Conservation (phyloP, 2,113 vertebrate species). For the Dunckerocampus dactyliophorus region DNA sequence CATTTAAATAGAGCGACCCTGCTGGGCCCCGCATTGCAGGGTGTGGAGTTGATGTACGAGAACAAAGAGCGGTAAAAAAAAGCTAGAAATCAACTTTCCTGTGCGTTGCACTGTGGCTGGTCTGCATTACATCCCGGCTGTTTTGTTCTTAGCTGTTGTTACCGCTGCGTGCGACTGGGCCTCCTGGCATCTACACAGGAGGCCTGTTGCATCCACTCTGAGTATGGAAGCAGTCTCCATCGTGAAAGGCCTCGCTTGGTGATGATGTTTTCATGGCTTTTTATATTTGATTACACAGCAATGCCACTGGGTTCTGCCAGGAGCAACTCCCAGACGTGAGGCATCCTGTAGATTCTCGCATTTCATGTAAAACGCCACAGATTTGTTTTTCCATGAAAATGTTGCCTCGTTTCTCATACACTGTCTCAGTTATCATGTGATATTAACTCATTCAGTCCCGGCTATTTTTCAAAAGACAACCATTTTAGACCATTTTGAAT, state of each 20-base stretch:
- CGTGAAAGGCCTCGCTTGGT: background rate
- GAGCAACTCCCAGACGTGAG: too few species aligned
- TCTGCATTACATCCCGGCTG: conserved; percentile 31
- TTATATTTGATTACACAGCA: background rate
- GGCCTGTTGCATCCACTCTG: conserved; percentile 6
- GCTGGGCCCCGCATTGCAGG: background rate
- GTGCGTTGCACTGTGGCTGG: background rate
- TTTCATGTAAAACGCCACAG: too few species aligned
- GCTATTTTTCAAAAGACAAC: too few species aligned
- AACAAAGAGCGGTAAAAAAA: conserved; percentile 4
- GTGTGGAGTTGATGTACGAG: background rate
- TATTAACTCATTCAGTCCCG: too few species aligned
- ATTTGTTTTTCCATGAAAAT: too few species aligned
- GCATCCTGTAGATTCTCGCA: too few species aligned
- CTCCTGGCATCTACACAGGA: conserved; percentile 8
- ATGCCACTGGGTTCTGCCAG: background rate
- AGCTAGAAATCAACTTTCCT: background rate
- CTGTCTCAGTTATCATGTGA: too few species aligned
- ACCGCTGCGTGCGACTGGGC: conserved; percentile 13
- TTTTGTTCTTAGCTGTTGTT: conserved; percentile 24
- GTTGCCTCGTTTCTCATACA: too few species aligned
- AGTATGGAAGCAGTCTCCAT: conserved; percentile 10
- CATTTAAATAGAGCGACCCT: conserved; percentile 18
- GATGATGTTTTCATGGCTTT: conserved; percentile 1
- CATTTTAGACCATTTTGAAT: too few species aligned